Evolutionary conservation across 2,888 invertebrate genomes (phyloP).

Genomic region (Sinodicranocentrus sp.): DNA sequence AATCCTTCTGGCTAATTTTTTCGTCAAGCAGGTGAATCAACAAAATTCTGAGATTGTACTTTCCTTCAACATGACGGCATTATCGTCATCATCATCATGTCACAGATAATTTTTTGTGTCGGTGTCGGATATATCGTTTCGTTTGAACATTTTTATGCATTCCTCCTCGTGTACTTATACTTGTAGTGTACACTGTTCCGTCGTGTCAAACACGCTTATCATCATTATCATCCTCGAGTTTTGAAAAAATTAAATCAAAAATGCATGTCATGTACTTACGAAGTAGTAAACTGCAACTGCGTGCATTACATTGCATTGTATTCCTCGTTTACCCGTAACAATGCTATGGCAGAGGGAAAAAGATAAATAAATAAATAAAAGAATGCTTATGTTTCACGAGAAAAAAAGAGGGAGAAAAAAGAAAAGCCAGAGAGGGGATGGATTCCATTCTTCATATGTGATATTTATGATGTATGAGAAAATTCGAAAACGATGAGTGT

Average conservation of each 20-base stretch:
- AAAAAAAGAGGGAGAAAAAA: slow-evolving; percentile 7
- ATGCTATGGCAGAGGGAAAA: neutral
- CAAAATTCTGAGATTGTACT: neutral
- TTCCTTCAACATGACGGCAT: neutral
- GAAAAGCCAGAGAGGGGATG: neutral
- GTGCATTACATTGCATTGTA: slow-evolving; percentile 1
- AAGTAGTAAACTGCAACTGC: slow-evolving; percentile 15
- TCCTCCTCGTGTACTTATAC: neutral
- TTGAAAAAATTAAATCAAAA: slow-evolving; percentile 43
- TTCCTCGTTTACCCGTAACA: slow-evolving; percentile 7
- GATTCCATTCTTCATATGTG: too few relatives aligned
- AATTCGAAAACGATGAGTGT: slow-evolving; percentile 17
- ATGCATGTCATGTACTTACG: slow-evolving; percentile 43
- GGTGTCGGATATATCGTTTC: slow-evolving; percentile 17
- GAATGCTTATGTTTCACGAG: neutral
- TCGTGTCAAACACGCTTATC: slow-evolving; percentile 65
- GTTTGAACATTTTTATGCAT: slow-evolving; percentile 8
- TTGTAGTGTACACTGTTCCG: slow-evolving; percentile 30
- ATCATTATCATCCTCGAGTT: slow-evolving; percentile 40
- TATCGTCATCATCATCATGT: neutral
- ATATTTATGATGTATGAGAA: neutral
- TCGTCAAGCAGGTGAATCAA: slow-evolving; percentile 35
- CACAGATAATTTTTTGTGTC: slow-evolving; percentile 15
- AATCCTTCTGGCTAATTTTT: slow-evolving; percentile 28
- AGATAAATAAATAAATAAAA: slow-evolving; percentile 7